phyloP scores from a whole-genome alignment of 2,113 vertebrate genomes.

The Pimephales promelas region DNA sequence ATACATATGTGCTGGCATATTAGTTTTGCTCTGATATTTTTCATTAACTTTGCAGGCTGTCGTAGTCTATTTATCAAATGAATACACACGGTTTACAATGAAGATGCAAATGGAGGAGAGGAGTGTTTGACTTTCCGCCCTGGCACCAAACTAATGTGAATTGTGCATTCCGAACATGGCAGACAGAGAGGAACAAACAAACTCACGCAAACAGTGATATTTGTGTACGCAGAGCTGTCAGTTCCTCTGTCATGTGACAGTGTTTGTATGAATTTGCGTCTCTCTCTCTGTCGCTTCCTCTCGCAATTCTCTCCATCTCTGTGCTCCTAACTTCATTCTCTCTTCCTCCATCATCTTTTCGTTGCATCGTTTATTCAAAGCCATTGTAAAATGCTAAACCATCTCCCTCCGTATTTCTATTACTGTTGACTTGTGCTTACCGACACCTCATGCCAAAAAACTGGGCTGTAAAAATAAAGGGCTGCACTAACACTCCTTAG shows the following conservation, averaged over 20 bases:
- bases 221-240: slow-evolving; percentile 16
- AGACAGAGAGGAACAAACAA: slow-evolving; percentile 6
- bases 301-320: background rate
- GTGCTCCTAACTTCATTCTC: background rate
- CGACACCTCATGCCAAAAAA: background rate
- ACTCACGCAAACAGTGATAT: slow-evolving; percentile 17
- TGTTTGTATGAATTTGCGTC: slow-evolving; percentile 23
- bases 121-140: slow-evolving; percentile 46
- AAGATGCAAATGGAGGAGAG: slow-evolving; percentile 19
- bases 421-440: slow-evolving; percentile 13
- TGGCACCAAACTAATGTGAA: slow-evolving; percentile 29
- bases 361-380: background rate
- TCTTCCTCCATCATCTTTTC: background rate
- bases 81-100: slow-evolving; percentile 14
- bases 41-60: slow-evolving; percentile 35
- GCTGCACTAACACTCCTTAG: background rate
- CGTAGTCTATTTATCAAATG: slow-evolving; percentile 34
- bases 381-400: slow-evolving; percentile 1
- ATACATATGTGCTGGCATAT: background rate
- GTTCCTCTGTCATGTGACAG: background rate
- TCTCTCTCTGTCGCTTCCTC: background rate
- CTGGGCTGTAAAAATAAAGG: background rate
- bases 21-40: slow-evolving; percentile 33
- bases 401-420: background rate
- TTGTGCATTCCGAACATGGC: slow-evolving; percentile 13